These are phyloP conservation scores for Syrphus vitripennis DNA, from an alignment of 2,888 invertebrate species.

Conservation along the genomic window DNA sequence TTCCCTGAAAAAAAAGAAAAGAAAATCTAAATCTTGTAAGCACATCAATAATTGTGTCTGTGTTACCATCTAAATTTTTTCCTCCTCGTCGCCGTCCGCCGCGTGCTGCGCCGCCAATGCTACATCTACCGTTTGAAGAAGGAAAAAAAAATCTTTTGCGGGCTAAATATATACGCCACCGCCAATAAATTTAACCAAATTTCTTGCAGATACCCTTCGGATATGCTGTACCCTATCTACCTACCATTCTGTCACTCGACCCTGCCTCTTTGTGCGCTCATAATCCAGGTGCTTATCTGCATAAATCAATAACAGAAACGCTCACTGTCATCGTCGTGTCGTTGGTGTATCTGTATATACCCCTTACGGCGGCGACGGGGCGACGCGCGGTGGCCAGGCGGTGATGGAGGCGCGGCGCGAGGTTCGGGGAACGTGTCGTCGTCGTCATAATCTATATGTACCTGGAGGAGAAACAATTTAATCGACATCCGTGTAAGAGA, in stretches of 20 bases:
- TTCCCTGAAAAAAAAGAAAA: not conserved
- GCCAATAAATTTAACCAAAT: constrained; percentile 70
- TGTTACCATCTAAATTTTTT: constrained; percentile 9
- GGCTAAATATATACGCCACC: constrained; percentile 53
- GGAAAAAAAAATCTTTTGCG: constrained; percentile 20
- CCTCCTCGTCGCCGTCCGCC: too few species aligned
- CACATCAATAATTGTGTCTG: constrained; percentile 51
- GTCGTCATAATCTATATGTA: constrained; percentile 15
- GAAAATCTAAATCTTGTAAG: constrained; percentile 30
- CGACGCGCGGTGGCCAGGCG: not conserved
- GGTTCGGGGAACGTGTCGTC: not conserved
- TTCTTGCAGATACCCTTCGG: constrained; percentile 50
- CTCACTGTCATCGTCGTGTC: constrained; percentile 66
- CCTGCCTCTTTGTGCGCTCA: constrained; percentile 57
- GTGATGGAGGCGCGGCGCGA: not conserved
- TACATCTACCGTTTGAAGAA: not conserved
- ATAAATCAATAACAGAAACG: constrained; percentile 77
- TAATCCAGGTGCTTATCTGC: constrained; percentile 77
- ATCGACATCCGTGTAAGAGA: constrained; percentile 69
- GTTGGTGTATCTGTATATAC: too few species aligned
- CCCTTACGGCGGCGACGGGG: not conserved
- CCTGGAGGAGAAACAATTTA: constrained; percentile 69
- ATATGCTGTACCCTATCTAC: not conserved
- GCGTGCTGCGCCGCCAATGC: too few species aligned
- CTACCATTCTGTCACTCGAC: constrained; percentile 50